Conservation (phyloP, 2,888 invertebrate genomes). For the Dynastes grantii region DNA sequence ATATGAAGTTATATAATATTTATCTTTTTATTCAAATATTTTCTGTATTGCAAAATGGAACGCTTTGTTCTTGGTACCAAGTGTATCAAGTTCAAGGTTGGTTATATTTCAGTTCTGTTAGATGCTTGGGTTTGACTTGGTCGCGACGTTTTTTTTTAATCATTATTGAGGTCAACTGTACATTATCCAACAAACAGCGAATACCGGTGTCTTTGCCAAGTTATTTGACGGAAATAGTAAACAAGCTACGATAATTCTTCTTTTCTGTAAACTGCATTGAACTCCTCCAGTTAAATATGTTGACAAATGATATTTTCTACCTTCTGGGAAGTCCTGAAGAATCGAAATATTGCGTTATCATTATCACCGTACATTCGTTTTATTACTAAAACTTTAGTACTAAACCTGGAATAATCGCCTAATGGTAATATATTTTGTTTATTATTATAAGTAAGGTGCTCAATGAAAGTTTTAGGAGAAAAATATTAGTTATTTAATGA, state of each 20-base stretch:
- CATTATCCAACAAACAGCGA: constrained; percentile 1
- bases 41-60: neutral
- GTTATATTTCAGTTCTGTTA: constrained; percentile 3
- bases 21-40: too few species aligned
- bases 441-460: too few species aligned
- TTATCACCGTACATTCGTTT: too few species aligned
- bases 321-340: neutral
- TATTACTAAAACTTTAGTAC: too few species aligned
- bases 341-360: too few species aligned
- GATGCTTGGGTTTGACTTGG: constrained; percentile 1
- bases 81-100: constrained; percentile 36
- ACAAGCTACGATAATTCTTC: neutral
- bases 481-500: too few species aligned
- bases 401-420: too few species aligned
- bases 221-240: constrained; percentile 7
- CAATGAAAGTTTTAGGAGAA: too few species aligned
- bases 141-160: neutral
- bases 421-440: too few species aligned
- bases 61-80: constrained; percentile 3
- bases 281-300: too few species aligned
- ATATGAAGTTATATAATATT: too few species aligned
- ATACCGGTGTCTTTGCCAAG: constrained; percentile 27
- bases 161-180: constrained; percentile 19
- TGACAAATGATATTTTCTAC: neutral
- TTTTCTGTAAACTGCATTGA: neutral